phyloP scores from a whole-genome alignment of 2,113 vertebrate genomes.

The Petrocephalus zakoni region DNA sequence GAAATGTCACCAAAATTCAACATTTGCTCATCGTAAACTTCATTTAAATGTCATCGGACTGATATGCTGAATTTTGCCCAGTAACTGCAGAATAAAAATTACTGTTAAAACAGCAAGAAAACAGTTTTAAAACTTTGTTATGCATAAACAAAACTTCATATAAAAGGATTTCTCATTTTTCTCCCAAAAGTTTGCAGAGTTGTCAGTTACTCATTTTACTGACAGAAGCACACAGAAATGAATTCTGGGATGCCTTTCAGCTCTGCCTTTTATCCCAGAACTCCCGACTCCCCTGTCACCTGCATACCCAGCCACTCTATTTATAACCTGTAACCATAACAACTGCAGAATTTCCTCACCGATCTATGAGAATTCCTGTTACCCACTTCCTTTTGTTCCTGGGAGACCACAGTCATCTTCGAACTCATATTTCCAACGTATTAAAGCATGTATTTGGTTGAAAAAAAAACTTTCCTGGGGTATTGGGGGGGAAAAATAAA shows the following conservation, averaged over 20 bases:
- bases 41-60: not conserved
- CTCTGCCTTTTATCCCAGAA: constrained; percentile 53
- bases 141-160: not conserved
- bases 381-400: constrained; percentile 45
- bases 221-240: constrained; percentile 35
- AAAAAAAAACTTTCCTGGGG: constrained; percentile 8
- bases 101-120: not conserved
- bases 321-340: constrained; percentile 72
- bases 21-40: not conserved
- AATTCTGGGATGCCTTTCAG: constrained; percentile 58
- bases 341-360: constrained; percentile 52
- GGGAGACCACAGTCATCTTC: constrained; percentile 2
- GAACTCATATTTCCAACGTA: constrained; percentile 10
- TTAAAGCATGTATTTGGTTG: constrained; percentile 22
- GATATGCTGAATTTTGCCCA: not conserved
- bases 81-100: not conserved
- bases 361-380: constrained; percentile 47
- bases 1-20: not conserved
- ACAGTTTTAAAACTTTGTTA: not conserved
- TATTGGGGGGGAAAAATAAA: not conserved
- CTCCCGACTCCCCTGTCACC: constrained; percentile 58
- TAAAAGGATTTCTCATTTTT: not conserved
- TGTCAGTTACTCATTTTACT: constrained; percentile 28
- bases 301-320: constrained; percentile 57
- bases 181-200: constrained; percentile 5